A percentile compares a stretch with the other conserved stretches of the same genome.
Evolutionary conservation across 2,113 vertebrate genomes (phyloP).

Genomic region (Antigone vipio): DNA sequence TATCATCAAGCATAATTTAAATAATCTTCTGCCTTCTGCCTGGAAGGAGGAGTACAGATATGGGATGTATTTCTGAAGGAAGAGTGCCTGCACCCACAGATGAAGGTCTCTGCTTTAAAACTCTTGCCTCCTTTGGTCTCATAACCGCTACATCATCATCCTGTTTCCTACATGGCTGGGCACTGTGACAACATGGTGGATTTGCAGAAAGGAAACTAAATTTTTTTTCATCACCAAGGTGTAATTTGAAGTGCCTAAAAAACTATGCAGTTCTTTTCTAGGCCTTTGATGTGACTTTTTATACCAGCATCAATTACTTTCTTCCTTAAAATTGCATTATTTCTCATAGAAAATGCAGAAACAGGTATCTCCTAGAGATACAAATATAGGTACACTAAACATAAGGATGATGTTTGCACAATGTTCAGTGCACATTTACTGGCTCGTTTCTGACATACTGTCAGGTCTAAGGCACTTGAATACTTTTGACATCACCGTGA

Average conservation of each 20-base stretch:
- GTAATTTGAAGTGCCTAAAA: neutral
- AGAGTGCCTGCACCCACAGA: neutral
- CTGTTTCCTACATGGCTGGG: neutral
- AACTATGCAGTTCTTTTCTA: neutral
- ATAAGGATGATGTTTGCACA: neutral
- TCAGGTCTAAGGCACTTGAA: neutral
- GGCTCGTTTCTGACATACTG: neutral
- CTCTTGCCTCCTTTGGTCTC: neutral
- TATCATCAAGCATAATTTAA: neutral
- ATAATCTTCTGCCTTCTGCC: neutral
- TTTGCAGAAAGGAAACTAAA: neutral
- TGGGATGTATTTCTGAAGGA: neutral
- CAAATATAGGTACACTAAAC: neutral
- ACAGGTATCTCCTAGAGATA: neutral
- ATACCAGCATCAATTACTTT: neutral
- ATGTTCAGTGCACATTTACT: neutral
- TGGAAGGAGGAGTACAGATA: neutral
- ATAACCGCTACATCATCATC: neutral
- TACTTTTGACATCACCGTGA: neutral
- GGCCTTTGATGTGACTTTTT: neutral
- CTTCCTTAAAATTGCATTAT: neutral
- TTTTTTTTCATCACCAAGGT: neutral
- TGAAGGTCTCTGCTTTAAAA: neutral
- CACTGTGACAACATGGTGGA: fast-evolving
- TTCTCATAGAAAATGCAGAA: neutral